These are phyloP conservation scores for Callipepla squamata DNA, from an alignment of 2,113 vertebrate species.

Conservation along the genomic window DNA sequence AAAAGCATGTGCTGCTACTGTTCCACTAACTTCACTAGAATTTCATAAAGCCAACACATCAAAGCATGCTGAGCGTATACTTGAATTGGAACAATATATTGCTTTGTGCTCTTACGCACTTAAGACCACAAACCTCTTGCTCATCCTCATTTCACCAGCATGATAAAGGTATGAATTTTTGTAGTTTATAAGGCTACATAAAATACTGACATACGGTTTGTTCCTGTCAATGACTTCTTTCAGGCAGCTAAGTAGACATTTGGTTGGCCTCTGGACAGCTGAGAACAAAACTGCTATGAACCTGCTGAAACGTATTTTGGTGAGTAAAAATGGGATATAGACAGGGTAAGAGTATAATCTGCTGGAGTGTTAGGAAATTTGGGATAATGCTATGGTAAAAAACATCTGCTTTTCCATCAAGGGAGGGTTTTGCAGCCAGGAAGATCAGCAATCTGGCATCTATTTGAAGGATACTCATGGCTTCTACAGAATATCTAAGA, in stretches of 20 bases:
- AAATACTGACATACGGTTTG: neutral
- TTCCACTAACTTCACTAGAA: conserved; percentile 58
- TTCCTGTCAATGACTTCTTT: conserved; percentile 45
- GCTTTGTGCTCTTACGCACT: conserved; percentile 31
- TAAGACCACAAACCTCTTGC: neutral
- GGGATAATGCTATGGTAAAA: neutral
- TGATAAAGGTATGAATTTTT: neutral
- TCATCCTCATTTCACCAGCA: conserved; percentile 51
- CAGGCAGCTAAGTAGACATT: conserved; percentile 97
- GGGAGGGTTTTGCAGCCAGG: neutral
- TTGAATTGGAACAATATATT: neutral
- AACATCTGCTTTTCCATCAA: neutral
- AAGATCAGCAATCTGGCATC: neutral
- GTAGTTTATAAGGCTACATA: neutral
- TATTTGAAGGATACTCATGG: neutral
- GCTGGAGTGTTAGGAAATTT: neutral
- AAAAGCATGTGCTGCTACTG: conserved; percentile 58
- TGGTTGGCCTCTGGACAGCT: conserved; percentile 98
- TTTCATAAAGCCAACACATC: conserved; percentile 12
- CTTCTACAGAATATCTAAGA: neutral
- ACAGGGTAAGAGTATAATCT: neutral
- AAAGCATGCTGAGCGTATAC: conserved; percentile 45
- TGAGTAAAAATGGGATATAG: conserved; percentile 68
- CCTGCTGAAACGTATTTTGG: conserved; percentile 96
- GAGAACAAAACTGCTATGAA: conserved; percentile 92